Evolutionary conservation across 2,888 invertebrate genomes (phyloP).

Genomic region (Chrysolina haemoptera): DNA sequence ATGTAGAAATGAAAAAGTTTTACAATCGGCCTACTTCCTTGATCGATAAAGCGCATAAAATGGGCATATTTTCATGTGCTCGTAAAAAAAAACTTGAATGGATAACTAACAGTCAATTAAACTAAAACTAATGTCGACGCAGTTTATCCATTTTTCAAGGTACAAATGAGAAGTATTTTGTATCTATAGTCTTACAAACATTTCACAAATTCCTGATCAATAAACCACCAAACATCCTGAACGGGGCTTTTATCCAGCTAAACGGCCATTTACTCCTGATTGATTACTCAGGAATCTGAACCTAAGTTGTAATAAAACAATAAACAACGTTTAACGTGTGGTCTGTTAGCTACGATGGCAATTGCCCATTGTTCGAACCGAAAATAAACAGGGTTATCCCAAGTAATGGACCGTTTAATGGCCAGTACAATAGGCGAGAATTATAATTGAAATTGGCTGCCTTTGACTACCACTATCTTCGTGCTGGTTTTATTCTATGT

Average conservation of each 20-base stretch:
- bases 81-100: too few relatives aligned
- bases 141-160: too few relatives aligned
- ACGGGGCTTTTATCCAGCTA: conserved; percentile 21
- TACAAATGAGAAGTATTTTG: too few relatives aligned
- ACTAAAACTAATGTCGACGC: too few relatives aligned
- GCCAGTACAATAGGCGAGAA: conserved; percentile 7
- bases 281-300: conserved; percentile 27
- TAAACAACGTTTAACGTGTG: conserved; percentile 36
- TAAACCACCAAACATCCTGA: conserved; percentile 21
- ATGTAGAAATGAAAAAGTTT: too few relatives aligned
- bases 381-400: conserved; percentile 31
- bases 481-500: background rate
- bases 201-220: conserved; percentile 3
- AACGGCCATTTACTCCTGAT: conserved; percentile 29
- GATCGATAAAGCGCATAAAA: too few relatives aligned
- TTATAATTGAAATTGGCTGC: conserved; percentile 12
- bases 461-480: background rate
- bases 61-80: too few relatives aligned
- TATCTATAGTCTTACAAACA: too few relatives aligned
- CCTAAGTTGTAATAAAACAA: conserved; percentile 31
- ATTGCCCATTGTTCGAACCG: conserved; percentile 26
- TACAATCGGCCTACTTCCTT: too few relatives aligned
- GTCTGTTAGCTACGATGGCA: conserved; percentile 22
- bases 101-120: too few relatives aligned
- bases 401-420: conserved; percentile 18